phyloP scores from a whole-genome alignment of 2,888 invertebrate genomes.

The Balanococcus diminutus region DNA sequence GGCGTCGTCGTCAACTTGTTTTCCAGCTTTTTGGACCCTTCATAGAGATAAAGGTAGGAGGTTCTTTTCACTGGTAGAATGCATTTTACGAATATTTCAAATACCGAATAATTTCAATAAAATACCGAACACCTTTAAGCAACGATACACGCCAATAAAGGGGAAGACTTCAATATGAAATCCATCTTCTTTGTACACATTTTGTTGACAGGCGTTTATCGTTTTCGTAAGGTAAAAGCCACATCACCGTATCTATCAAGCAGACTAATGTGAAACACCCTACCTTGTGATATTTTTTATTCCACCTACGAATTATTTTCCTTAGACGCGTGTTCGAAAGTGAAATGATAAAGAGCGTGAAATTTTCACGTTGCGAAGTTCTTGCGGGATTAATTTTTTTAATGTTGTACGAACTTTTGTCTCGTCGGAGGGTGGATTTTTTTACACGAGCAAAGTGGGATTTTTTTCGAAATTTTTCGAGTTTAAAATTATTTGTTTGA shows the following conservation, averaged over 20 bases:
- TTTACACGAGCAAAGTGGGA: not conserved
- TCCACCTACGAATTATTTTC: conserved; percentile 9
- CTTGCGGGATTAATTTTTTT: not conserved
- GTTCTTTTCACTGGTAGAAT: not conserved
- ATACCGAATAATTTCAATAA: conserved; percentile 31
- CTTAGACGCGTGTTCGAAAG: not conserved
- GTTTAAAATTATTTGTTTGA: too few species aligned
- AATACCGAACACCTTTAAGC: not conserved
- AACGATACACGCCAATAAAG: not conserved
- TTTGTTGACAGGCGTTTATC: conserved; percentile 47
- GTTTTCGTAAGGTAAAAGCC: not conserved
- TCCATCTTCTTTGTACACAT: conserved; percentile 43
- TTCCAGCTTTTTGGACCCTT: not conserved
- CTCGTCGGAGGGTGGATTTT: not conserved
- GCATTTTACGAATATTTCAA: conserved; percentile 36
- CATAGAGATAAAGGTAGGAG: not conserved
- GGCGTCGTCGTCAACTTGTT: not conserved
- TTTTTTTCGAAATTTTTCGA: not conserved
- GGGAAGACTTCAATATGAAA: conserved; percentile 41
- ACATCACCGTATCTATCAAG: not conserved
- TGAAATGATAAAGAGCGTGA: not conserved
- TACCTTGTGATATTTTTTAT: not conserved
- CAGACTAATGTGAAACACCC: conserved; percentile 23
- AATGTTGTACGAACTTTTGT: not conserved
- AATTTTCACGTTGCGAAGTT: not conserved